Evolutionary conservation across 2,888 invertebrate species (phyloP), one percentile per base, ranked within the genome.

Genomic region (Chironomus riparius): DNA sequence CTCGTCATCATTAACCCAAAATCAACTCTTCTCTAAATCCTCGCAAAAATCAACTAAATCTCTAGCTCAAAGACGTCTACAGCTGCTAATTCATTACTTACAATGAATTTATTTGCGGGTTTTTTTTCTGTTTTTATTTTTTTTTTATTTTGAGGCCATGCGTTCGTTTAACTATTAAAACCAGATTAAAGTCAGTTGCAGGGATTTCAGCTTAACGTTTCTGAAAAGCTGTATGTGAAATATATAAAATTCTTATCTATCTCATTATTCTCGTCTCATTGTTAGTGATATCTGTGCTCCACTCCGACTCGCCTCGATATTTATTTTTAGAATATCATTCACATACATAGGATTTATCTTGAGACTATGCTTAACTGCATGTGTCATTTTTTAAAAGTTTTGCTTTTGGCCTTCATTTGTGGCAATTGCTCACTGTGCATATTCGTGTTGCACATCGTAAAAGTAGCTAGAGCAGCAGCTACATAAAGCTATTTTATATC

Each of bases 101-200:
- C 38, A 38, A 10, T 38, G 38, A 38, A 38, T 38, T 38, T 38
- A 38, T 38, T 38, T 38, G 38, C 38, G 38, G 38, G 38, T 38
- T 38, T 38, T 28, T 28, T n/a, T 38, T 69, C 47, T 69, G 47
- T 47, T 28, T 38, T 18, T 4, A 21, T 62, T 22, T 62, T 15
- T 22, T 69, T 70, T 18, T 50, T n/a, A n/a, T n/a, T 68, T 68
- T 70, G 50, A 50, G 50, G 50, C 56, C 56, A 56, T 56, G 56
- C 50, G 70, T 70, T 70, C 47, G 18, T 70, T 70, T 48, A 70
- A 70, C 70, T 70, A 47, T 70, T 50, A 70, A 65, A 65, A 70
- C 48, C 50, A 70, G 70, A 70, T 70, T 70, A 70, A 7, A 70
- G 24, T 24, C 24, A 24, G n/a, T 22, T n/a, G 50, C 22, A 70